A percentile compares a stretch with the other conserved stretches of the same genome.
Evolutionary conservation across 2,113 vertebrate species (phyloP).

Genomic region (Dasyurus viverrinus): DNA sequence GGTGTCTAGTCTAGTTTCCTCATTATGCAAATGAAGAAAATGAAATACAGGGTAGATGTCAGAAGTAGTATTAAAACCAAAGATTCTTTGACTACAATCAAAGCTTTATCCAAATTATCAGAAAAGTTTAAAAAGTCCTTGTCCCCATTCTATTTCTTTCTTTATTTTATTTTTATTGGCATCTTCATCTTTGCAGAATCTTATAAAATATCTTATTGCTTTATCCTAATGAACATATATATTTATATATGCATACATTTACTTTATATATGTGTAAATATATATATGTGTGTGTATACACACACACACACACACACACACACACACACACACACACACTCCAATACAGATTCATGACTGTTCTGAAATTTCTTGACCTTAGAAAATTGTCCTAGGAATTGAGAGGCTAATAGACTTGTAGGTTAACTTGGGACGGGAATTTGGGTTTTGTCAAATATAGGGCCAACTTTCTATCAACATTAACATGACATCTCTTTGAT

Average conservation of each 20-base stretch:
- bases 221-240: background rate
- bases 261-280: background rate
- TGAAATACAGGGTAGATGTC: background rate
- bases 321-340: background rate
- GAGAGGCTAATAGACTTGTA: background rate
- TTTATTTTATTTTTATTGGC: background rate
- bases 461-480: background rate
- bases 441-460: background rate
- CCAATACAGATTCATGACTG: background rate
- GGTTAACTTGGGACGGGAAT: background rate
- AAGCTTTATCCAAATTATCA: background rate
- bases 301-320: background rate
- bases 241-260: background rate
- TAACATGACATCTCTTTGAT: background rate
- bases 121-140: background rate
- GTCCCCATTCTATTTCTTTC: background rate
- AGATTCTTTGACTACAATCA: background rate
- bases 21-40: background rate
- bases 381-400: background rate
- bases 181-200: background rate
- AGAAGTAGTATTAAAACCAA: background rate
- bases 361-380: background rate
- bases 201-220: background rate
- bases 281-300: background rate
- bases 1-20: background rate